Evolutionary conservation across 2,888 invertebrate species (phyloP), one percentile per base, ranked within the genome.

Genomic region (Alviniconcha strummeri): DNA sequence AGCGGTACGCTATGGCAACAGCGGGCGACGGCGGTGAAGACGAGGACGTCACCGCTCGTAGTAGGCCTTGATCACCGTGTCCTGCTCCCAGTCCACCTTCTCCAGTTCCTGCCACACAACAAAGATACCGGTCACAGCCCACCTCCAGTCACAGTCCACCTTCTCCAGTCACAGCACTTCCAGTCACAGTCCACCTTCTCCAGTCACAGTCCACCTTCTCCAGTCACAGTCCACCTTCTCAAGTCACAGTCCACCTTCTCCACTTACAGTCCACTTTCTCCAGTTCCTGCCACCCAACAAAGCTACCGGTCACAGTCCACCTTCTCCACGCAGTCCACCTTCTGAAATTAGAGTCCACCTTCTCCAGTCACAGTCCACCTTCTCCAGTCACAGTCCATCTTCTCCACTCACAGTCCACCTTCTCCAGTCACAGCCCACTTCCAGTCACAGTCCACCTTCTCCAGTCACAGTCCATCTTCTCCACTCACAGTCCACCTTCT

Each of bases 31-130:
- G 52, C 6, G n/a, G n/a, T 19, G 19, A 11, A 55, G 4, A 9
- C 11, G 36, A 36, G 17, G 36, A 4, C 8, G 56, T 84, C 82
- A 83, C 71, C 86, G 81, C 57, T 84, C 71, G 72, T 82, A 86
- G 80, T 84, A 84, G 60, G 84, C 84, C 81, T 82, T 84, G 74
- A 85, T 78, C 71, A 85, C 81, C 6, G 84, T 81, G 36, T 86
- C 86, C 71, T 86, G 83, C 11, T 85, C 77, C 11, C 83, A 82
- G 82, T 84, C 84, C 57, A 71, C 74, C 13, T 82, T 78, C 72
- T 86, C 86, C 80, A 86, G 77, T 19, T 83, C 81, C 86, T 86
- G 86, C 55, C 72, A 54, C 6, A 15, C 36, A 67, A 19, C n/a
- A 69, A 13, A n/a, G 17, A 4, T 17, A 13, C 6, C n/a, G 1